Conservation (phyloP, 2,888 invertebrate species). For the Eristalis tenax region DNA sequence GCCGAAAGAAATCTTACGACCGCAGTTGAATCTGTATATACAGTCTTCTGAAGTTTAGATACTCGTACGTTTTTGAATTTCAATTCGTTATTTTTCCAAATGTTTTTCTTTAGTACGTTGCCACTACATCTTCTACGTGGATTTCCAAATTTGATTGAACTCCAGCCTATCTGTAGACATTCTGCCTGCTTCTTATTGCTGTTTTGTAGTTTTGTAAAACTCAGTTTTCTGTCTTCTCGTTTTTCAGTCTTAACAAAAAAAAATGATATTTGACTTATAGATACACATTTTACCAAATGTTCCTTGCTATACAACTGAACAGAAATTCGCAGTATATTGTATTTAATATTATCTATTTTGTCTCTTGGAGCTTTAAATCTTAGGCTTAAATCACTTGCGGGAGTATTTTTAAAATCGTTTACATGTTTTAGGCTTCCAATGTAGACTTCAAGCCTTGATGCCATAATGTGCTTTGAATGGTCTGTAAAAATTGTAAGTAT, state of each 20-base stretch:
- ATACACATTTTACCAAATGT: background rate
- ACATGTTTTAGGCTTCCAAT: slow-evolving; percentile 30
- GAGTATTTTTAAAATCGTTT: slow-evolving; percentile 7
- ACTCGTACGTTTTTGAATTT: background rate
- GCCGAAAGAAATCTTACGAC: background rate
- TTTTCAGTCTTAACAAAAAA: background rate
- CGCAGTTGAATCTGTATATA: background rate
- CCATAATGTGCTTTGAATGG: slow-evolving; percentile 47
- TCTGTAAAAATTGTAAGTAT: slow-evolving; percentile 29
- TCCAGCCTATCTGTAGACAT: background rate
- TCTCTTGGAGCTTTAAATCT: background rate
- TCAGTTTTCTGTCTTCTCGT: background rate
- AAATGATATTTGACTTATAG: background rate
- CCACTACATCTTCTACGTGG: background rate
- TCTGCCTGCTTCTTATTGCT: background rate
- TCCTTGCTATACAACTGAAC: background rate
- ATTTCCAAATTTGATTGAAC: background rate
- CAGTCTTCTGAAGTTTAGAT: background rate
- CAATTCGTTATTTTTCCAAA: background rate
- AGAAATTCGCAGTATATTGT: background rate
- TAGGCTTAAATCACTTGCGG: background rate
- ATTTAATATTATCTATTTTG: background rate
- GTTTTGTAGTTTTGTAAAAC: background rate
- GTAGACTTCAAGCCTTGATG: slow-evolving; percentile 48
- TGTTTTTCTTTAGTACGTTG: background rate